These are phyloP conservation scores for Acleris cristana DNA, from an alignment of 2,888 invertebrate genomes.

Conservation along the genomic window DNA sequence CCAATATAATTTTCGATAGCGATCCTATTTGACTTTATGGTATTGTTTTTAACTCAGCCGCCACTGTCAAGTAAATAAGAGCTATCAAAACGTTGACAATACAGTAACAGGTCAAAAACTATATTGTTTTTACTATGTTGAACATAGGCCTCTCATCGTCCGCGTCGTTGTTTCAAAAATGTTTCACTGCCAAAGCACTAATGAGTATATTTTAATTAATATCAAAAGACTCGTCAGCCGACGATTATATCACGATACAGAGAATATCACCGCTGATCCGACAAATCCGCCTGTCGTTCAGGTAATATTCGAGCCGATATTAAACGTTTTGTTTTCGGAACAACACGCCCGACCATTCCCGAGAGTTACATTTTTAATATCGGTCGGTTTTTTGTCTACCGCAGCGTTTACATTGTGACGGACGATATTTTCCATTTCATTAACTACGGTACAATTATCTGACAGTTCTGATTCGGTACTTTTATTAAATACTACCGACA, in stretches of 20 bases:
- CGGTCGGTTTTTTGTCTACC: conserved; percentile 20
- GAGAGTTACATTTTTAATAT: conserved; percentile 41
- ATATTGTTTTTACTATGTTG: too few relatives aligned
- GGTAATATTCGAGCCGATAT: conserved; percentile 53
- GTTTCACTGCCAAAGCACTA: too few relatives aligned
- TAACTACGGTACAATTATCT: conserved; percentile 15
- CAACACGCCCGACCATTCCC: conserved; percentile 39
- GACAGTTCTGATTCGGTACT: neutral
- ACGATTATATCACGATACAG: neutral
- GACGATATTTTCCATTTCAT: conserved; percentile 26
- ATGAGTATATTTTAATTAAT: neutral
- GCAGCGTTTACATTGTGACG: conserved; percentile 38
- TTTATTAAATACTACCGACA: neutral
- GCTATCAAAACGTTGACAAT: too few relatives aligned
- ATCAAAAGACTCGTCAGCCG: neutral
- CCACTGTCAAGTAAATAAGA: too few relatives aligned
- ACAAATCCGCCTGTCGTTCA: conserved; percentile 22
- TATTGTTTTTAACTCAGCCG: too few relatives aligned
- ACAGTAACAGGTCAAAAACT: too few relatives aligned
- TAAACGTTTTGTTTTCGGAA: conserved; percentile 53
- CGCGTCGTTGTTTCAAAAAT: too few relatives aligned
- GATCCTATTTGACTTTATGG: too few relatives aligned
- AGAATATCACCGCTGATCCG: neutral
- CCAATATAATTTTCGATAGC: too few relatives aligned
- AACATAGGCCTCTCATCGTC: too few relatives aligned